Evolutionary conservation across 2,113 vertebrate species (phyloP), one percentile per base, ranked within the genome.

Genomic region (Phalacrocorax aristotelis): DNA sequence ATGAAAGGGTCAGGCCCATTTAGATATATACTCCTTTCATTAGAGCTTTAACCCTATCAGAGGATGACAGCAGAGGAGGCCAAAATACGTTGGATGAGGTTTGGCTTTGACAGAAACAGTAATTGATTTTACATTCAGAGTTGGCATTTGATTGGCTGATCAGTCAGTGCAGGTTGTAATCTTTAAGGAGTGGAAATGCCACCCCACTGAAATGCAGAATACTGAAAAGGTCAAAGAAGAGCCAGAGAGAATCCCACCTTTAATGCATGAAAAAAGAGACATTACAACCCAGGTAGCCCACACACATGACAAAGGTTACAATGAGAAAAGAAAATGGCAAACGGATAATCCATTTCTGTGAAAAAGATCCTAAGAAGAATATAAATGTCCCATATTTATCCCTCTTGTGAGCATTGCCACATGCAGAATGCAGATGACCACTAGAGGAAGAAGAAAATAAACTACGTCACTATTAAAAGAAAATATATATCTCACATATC

Each of bases 141-240:
- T 72, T 90, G 85, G 17, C 75, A 77, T 93, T 97, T 95, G 64
- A 93, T 96, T 96, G 76, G 89, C 64, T 93, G 93, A 87, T 94
- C 82, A 83, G 40, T 93, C 95, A 83, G 90, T 12, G 11, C 58
- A 95, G 62, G 66, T 89, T 93, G 74, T 70, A 97, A 75, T 93
- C 48, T 92, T 88, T 32, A 79, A 79, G 34, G 54, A 97, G 68
- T 93, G 46, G 54, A 97, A 97, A 98, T 96, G 83, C 87, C 95
- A 97, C 36, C 79, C 64, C 57, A 89, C 79, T 83, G 80, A 90
- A 94, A 75, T 90, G 49, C 40, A 94, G 95, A 97, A 97, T 97
- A 97, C 78, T 96, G 84, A 97, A 96, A 98, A 98, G 95, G 91
- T 97, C 96, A 97, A 76, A 93, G 85, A 93, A 94, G 34, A 76